phyloP scores from a whole-genome alignment of 2,888 invertebrate genomes.

The Pantelozetes paolii region DNA sequence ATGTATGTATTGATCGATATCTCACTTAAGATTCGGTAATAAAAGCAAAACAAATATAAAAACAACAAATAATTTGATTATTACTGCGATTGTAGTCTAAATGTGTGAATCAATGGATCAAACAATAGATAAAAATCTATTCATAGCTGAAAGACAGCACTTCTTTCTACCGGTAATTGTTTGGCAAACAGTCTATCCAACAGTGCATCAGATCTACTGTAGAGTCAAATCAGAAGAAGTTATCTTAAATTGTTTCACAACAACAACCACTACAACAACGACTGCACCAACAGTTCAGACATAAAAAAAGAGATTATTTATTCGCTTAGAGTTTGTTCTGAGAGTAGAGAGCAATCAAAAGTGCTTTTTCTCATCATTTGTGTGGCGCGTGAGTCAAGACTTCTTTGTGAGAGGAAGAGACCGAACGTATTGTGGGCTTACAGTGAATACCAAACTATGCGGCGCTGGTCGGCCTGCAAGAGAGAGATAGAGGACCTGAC shows the following conservation, averaged over 20 bases:
- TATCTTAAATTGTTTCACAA: constrained; percentile 13
- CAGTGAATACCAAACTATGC: background rate
- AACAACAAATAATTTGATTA: constrained; percentile 31
- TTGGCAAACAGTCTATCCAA: constrained; percentile 25
- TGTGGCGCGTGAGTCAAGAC: constrained; percentile 30
- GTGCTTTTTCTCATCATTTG: constrained; percentile 22
- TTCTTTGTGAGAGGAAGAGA: constrained; percentile 9
- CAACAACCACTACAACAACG: too few species aligned
- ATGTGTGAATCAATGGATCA: constrained; percentile 30
- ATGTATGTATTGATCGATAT: constrained; percentile 21
- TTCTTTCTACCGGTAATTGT: constrained; percentile 10
- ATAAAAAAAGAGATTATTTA: constrained; percentile 24
- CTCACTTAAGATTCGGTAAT: constrained; percentile 8
- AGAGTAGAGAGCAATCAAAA: constrained; percentile 21
- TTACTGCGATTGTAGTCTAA: background rate
- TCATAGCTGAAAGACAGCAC: background rate
- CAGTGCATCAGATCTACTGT: constrained; percentile 9
- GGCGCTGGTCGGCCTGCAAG: background rate
- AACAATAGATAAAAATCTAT: constrained; percentile 18
- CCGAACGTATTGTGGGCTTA: constrained; percentile 3
- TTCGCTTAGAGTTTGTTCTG: background rate
- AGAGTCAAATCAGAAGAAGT: constrained; percentile 17
- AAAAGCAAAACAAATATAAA: constrained; percentile 20
- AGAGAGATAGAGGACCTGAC: constrained; percentile 22
- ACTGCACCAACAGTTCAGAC: constrained; percentile 9